A percentile compares a stretch with the other conserved stretches of the same genome.
Conservation (phyloP, 2,888 invertebrate species). For the Philonicus albiceps region DNA sequence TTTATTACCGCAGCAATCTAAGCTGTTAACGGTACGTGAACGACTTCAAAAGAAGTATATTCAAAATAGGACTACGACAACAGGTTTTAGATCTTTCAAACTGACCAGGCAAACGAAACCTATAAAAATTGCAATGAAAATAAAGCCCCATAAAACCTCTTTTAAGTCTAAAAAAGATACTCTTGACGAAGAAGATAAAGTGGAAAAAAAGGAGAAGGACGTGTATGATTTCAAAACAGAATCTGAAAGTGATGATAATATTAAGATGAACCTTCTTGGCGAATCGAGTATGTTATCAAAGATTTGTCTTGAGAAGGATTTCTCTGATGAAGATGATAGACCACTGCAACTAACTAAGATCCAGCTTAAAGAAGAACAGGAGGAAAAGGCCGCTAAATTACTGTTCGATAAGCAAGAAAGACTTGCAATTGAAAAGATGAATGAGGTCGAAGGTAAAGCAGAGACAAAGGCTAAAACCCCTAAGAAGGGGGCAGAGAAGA, state of each 20-base stretch:
- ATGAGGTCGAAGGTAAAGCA: background rate
- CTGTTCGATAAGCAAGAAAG: background rate
- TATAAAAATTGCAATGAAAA: constrained; percentile 37
- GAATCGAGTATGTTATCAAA: constrained; percentile 46
- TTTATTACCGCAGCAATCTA: background rate
- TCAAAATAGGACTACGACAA: background rate
- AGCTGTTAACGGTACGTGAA: constrained; percentile 39
- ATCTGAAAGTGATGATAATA: constrained; percentile 61
- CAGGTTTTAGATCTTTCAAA: constrained; percentile 44
- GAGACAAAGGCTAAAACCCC: constrained; percentile 16
- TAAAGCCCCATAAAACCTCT: background rate
- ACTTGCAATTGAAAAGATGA: background rate
- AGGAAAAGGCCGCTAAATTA: background rate
- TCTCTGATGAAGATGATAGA: constrained; percentile 59
- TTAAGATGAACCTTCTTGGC: constrained; percentile 60
- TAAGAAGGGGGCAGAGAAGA: constrained; percentile 33
- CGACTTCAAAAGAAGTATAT: constrained; percentile 44
- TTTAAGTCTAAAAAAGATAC: constrained; percentile 17
- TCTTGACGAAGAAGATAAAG: background rate
- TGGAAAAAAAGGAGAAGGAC: constrained; percentile 51
- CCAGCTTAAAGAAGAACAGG: constrained; percentile 12
- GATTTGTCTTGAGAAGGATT: constrained; percentile 51
- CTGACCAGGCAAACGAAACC: constrained; percentile 49
- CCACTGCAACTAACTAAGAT: constrained; percentile 54
- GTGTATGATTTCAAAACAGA: constrained; percentile 62